Evolutionary conservation across 2,888 invertebrate genomes (phyloP).

Genomic region (Drosophila nr. fundita): DNA sequence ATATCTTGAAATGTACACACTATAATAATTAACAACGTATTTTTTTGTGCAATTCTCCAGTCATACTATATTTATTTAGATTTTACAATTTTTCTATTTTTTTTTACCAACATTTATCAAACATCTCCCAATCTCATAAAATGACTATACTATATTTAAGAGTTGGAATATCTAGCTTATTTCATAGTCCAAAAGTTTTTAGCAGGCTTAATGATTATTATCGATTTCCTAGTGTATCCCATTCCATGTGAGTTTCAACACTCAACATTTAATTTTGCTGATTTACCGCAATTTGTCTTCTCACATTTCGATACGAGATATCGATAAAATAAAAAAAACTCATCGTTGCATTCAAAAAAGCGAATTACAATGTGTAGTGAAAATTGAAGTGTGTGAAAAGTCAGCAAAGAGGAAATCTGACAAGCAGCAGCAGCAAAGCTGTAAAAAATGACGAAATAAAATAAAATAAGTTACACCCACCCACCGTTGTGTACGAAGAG

Average conservation of each 20-base stretch:
- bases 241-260: conserved; percentile 7
- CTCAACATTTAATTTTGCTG: conserved; percentile 4
- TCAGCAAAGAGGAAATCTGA: conserved; percentile 46
- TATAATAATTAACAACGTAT: conserved; percentile 10
- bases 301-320: conserved; percentile 34
- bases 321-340: conserved; percentile 32
- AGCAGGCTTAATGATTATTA: neutral
- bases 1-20: conserved; percentile 10
- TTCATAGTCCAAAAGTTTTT: neutral
- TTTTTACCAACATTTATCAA: neutral
- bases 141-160: neutral
- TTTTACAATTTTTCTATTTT: neutral
- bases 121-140: neutral
- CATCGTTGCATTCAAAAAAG: conserved; percentile 19
- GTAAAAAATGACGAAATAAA: conserved; percentile 43
- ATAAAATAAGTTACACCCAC: conserved; percentile 62
- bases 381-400: conserved; percentile 48
- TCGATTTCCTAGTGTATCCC: neutral
- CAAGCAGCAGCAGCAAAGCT: conserved; percentile 14
- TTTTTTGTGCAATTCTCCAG: neutral
- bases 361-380: conserved; percentile 26
- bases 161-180: neutral
- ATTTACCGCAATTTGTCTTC: conserved; percentile 28
- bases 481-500: conserved; percentile 23
- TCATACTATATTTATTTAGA: conserved; percentile 5